These are phyloP conservation scores for Vireo griseus DNA, from an alignment of 2,797 vertebrate species.

Conservation along the genomic window DNA sequence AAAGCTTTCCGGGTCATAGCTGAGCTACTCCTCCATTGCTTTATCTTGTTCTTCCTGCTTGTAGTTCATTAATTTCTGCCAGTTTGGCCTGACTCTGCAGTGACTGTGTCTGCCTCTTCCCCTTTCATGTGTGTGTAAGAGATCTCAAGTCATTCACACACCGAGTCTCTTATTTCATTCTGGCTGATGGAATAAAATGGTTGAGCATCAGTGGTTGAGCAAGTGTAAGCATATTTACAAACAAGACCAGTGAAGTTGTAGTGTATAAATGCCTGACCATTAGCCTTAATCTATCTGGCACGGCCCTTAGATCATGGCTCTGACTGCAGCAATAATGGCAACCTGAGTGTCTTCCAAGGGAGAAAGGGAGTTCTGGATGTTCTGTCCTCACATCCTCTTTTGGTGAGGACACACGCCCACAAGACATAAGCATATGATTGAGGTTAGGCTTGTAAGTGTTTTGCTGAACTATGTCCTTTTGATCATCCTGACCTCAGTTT, in stretches of 20 bases:
- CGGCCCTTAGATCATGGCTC: neutral
- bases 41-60: neutral
- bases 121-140: accelerated
- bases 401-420: neutral
- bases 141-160: neutral
- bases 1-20: neutral
- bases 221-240: neutral
- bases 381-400: neutral
- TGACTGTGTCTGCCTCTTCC: neutral
- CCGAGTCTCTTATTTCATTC: accelerated
- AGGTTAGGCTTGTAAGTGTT: neutral
- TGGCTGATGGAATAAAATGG: neutral
- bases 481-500: neutral
- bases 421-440: neutral
- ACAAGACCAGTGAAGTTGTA: neutral
- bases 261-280: neutral
- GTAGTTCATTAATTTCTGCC: neutral
- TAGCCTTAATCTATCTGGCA: neutral
- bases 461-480: neutral
- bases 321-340: neutral
- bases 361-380: neutral
- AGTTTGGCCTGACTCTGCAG: neutral
- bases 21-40: neutral
- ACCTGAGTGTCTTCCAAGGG: accelerated
- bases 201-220: neutral